A percentile compares a stretch with the other conserved stretches of the same genome.
Conservation (phyloP, 2,888 invertebrate species). For the Scaeva pyrastri region DNA sequence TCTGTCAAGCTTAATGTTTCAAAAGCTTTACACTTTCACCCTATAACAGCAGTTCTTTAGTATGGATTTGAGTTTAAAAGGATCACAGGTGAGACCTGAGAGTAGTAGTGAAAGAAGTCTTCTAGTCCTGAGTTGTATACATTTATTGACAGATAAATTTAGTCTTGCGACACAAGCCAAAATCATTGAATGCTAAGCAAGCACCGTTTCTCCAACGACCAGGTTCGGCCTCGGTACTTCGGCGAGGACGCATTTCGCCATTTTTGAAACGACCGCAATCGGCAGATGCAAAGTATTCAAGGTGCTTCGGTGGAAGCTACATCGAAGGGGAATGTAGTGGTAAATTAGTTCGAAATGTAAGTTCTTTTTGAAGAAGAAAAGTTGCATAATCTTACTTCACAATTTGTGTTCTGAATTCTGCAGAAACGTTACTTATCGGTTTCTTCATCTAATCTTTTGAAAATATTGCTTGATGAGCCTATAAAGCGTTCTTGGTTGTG, state of each 20-base stretch:
- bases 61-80: slow-evolving; percentile 84
- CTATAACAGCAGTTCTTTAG: slow-evolving; percentile 76
- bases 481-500: slow-evolving; percentile 85
- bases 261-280: slow-evolving; percentile 81
- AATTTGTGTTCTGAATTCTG: not conserved
- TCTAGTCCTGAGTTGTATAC: not conserved
- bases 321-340: slow-evolving; percentile 74
- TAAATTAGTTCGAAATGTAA: slow-evolving; percentile 74
- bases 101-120: not conserved
- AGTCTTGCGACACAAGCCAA: slow-evolving; percentile 82
- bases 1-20: slow-evolving; percentile 43
- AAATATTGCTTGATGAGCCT: slow-evolving; percentile 82
- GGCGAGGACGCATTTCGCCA: slow-evolving; percentile 80
- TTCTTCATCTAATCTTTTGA: slow-evolving; percentile 83
- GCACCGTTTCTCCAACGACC: slow-evolving; percentile 80
- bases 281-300: slow-evolving; percentile 82
- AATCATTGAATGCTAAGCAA: slow-evolving; percentile 79
- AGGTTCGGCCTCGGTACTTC: slow-evolving; percentile 82
- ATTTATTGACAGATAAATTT: slow-evolving; percentile 82
- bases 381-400: slow-evolving; percentile 31
- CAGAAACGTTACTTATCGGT: slow-evolving; percentile 78
- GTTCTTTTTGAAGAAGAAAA: not conserved
- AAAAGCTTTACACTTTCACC: slow-evolving; percentile 39
- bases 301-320: slow-evolving; percentile 77
- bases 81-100: slow-evolving; percentile 81